Evolutionary conservation across 2,113 vertebrate genomes (phyloP), one percentile per base, ranked within the genome.

Genomic region (Prinia subflava): DNA sequence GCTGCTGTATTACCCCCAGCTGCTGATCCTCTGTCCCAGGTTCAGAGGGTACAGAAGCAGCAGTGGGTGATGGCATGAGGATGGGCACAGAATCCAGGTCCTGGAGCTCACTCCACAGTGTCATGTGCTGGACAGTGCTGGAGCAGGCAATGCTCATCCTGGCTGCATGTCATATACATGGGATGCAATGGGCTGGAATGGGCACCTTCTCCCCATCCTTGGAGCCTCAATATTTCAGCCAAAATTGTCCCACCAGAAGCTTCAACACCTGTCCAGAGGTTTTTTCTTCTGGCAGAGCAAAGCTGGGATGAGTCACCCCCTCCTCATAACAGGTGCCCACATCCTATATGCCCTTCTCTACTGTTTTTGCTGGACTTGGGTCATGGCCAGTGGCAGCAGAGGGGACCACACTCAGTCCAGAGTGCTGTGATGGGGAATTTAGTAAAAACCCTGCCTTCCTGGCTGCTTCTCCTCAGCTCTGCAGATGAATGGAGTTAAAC

Each of bases 61-160:
- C 44, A 65, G 37, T 2, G 0, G 53, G 33, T 1, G 2, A 50
- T 14, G 46, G 62, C 35, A 42, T 22, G 56, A 46, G 46, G 33
- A 52, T 0, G 2, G 49, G 42, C 28, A 67, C 7, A 5, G 49
- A 14, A 13, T 17, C 21, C 3, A 6, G 39, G 35, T 14, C 24
- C 47, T 52, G 49, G 52, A 19, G 52, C 46, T 91, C 28, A 10
- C 2, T 11, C 49, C 11, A 4, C 3, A 15, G 39, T 13, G n/a
- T 15, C 52, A 30, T 2, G 19, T 64, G 59, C 60, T 0, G 0
- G n/a, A 30, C 0, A 2, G 49, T 28, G 67, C 49, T 0, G 1
- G n/a, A 49, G 47, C 3, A 4, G 42, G 16, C 0, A 2, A 37
- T 10, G 56, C 70, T 70, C 19, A 46, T 52, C 73, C 69, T 44